These are phyloP conservation scores for Heliconius charithonia DNA, from an alignment of 2,888 invertebrate genomes.

Conservation along the genomic window DNA sequence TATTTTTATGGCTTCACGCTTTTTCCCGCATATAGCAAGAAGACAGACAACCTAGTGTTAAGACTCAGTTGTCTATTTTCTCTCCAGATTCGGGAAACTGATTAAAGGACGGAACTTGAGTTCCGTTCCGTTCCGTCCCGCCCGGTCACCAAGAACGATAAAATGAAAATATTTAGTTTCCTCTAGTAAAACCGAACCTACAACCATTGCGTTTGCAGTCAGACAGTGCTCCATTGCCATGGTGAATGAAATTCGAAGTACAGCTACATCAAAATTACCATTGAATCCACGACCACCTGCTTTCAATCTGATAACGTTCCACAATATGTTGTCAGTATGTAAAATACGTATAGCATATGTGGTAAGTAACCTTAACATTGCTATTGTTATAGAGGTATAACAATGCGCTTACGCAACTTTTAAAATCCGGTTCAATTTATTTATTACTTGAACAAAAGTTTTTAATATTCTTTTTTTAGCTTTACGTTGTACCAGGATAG, in stretches of 20 bases:
- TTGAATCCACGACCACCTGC: conserved; percentile 7
- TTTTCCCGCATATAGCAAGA: too few species aligned
- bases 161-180: neutral
- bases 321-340: conserved; percentile 13
- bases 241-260: neutral
- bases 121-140: too few species aligned
- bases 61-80: too few species aligned
- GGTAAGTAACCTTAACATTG: conserved; percentile 17
- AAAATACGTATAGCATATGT: conserved; percentile 3
- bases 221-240: neutral
- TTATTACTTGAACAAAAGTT: neutral
- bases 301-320: conserved; percentile 11
- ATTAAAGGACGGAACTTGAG: neutral
- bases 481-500: too few species aligned
- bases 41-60: too few species aligned
- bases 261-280: conserved; percentile 3
- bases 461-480: neutral
- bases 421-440: conserved; percentile 4
- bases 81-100: neutral
- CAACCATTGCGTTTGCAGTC: too few species aligned
- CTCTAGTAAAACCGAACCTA: neutral
- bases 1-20: too few species aligned
- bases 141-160: neutral
- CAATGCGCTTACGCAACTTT: conserved; percentile 15
- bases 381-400: conserved; percentile 13